Evolutionary conservation across 2,113 vertebrate genomes (phyloP).

Genomic region (Lepisosteus osseus): DNA sequence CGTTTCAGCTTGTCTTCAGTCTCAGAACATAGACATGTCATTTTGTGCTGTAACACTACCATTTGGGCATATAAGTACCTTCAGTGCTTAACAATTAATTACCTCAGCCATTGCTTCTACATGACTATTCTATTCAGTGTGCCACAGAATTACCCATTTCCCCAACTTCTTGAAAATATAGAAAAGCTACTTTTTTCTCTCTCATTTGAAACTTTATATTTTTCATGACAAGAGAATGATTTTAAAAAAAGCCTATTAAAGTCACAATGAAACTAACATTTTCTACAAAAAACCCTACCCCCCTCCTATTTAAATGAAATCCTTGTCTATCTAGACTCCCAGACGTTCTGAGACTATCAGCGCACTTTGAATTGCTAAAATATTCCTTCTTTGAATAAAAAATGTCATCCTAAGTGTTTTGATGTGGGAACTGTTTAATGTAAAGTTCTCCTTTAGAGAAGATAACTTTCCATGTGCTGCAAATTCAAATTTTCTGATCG

Average conservation of each 20-base stretch:
- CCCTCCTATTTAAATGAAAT: conserved; percentile 47
- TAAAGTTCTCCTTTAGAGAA: conserved; percentile 68
- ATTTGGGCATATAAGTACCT: no score
- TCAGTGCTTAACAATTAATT: no score
- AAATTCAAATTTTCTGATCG: conserved; percentile 62
- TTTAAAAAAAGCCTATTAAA: conserved; percentile 50
- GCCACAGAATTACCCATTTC: conserved; percentile 10
- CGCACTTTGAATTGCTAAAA: conserved; percentile 66
- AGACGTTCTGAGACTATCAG: conserved; percentile 59
- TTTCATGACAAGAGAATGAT: conserved; percentile 51
- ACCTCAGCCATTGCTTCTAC: no score
- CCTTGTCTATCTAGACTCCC: conserved; percentile 64
- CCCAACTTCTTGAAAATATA: conserved; percentile 50
- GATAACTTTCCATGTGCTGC: conserved; percentile 67
- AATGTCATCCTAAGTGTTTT: conserved; percentile 68
- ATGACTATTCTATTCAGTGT: no score
- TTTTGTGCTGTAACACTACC: no score
- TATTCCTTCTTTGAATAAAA: conserved; percentile 68
- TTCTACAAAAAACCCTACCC: conserved; percentile 39
- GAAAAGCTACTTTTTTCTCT: conserved; percentile 54
- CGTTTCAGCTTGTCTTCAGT: no score
- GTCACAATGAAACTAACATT: conserved; percentile 63
- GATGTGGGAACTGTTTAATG: conserved; percentile 67
- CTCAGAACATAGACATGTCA: no score
- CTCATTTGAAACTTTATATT: conserved; percentile 65